Evolutionary conservation across 2,888 invertebrate species (phyloP).

Genomic region (Torymus tubicola): DNA sequence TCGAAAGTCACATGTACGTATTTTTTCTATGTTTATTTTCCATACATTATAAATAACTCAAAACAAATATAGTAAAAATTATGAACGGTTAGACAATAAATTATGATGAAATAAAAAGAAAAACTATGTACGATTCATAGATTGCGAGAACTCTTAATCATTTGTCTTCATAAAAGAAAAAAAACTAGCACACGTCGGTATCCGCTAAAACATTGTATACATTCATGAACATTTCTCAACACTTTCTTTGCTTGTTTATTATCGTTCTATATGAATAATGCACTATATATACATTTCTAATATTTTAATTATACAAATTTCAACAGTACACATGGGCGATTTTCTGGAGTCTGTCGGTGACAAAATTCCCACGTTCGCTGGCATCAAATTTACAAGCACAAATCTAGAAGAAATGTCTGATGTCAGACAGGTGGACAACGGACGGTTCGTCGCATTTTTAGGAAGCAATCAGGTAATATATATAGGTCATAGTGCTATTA

Average conservation of each 20-base stretch:
- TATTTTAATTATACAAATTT: too few species aligned
- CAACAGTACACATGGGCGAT: conserved; percentile 84
- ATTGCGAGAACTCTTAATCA: too few species aligned
- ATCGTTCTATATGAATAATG: too few species aligned
- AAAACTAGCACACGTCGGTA: not conserved
- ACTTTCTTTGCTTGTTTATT: conserved; percentile 11
- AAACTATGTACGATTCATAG: too few species aligned
- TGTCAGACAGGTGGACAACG: conserved; percentile 76
- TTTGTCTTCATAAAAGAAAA: not conserved
- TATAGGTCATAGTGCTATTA: too few species aligned
- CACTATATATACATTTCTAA: too few species aligned
- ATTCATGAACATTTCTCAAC: not conserved
- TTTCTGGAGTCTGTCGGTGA: conserved; percentile 82
- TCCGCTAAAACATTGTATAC: not conserved
- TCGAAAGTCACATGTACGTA: conserved; percentile 37
- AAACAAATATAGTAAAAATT: too few species aligned
- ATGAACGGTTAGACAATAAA: too few species aligned
- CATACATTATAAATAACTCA: not conserved
- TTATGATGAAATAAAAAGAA: too few species aligned
- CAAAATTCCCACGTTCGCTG: conserved; percentile 85
- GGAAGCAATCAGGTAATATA: conserved; percentile 48
- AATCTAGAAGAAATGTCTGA: conserved; percentile 83
- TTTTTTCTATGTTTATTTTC: not conserved
- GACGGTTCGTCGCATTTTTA: conserved; percentile 26
- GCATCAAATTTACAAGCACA: conserved; percentile 88